Evolutionary conservation across 1,140 invertebrate genomes (phyloP).

Genomic region (Euschistus heros): DNA sequence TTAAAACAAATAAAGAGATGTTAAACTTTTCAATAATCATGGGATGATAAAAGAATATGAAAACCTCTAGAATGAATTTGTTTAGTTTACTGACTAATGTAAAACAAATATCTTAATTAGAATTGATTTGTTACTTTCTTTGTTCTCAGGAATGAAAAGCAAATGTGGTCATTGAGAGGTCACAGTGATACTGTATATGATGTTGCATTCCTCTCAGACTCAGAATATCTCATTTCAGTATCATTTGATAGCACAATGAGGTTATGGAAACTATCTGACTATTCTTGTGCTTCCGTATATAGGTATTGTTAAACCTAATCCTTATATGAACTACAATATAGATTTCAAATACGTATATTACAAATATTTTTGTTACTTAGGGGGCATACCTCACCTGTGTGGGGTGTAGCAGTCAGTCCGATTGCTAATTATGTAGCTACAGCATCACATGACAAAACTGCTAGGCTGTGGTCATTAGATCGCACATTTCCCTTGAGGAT

Average conservation of each 20-base stretch:
- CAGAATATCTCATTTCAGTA: conserved; percentile 54
- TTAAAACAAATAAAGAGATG: too few species aligned
- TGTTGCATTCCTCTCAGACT: conserved; percentile 49
- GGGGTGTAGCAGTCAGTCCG: conserved; percentile 67
- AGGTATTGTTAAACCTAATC: conserved; percentile 37
- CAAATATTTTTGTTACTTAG: conserved; percentile 37
- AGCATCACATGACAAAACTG: conserved; percentile 73
- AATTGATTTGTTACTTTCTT: background rate
- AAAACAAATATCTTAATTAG: too few species aligned
- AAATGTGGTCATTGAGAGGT: conserved; percentile 44
- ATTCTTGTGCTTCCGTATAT: conserved; percentile 56
- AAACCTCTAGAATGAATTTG: too few species aligned
- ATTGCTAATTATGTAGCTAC: conserved; percentile 64
- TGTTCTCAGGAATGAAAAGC: conserved; percentile 22
- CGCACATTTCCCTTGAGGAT: conserved; percentile 65
- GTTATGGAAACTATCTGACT: conserved; percentile 55
- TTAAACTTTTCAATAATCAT: too few species aligned
- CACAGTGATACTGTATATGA: conserved; percentile 64
- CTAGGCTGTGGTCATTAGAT: conserved; percentile 74
- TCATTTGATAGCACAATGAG: conserved; percentile 68
- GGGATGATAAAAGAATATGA: too few species aligned
- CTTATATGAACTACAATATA: background rate
- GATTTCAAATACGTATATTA: background rate
- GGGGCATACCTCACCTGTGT: conserved; percentile 78
- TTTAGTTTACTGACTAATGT: too few species aligned